Percentiles rank a stretch among this genome's conserved stretches.
phyloP scores from a whole-genome alignment of 2,797 vertebrate species.

The Thunnus albacares region DNA sequence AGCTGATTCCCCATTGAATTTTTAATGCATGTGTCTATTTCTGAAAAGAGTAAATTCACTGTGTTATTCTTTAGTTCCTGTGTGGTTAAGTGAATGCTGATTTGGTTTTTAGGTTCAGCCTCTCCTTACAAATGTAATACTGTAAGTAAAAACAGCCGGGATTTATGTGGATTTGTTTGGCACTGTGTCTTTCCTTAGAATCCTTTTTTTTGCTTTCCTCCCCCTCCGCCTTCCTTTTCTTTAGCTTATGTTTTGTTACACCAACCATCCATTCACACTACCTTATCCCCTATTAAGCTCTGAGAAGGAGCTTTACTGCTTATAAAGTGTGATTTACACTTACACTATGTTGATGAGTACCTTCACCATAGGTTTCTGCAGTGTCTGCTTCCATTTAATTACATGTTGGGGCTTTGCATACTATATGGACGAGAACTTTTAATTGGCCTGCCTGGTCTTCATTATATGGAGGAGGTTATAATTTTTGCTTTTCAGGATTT shows the following conservation, averaged over 20 bases:
- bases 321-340: constrained; percentile 43
- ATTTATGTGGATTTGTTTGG: constrained; percentile 43
- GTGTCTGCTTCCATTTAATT: constrained; percentile 38
- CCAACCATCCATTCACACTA: constrained; percentile 11
- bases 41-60: constrained; percentile 28
- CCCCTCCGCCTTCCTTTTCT: constrained; percentile 9
- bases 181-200: constrained; percentile 20
- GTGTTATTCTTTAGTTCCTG: constrained; percentile 16
- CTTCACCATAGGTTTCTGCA: constrained; percentile 18
- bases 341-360: constrained; percentile 5
- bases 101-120: constrained; percentile 32
- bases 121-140: constrained; percentile 30
- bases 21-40: constrained; percentile 16
- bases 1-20: constrained; percentile 8
- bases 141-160: constrained; percentile 3
- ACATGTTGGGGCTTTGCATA: constrained; percentile 19
- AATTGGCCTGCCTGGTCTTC: constrained; percentile 49
- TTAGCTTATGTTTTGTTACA: constrained; percentile 24
- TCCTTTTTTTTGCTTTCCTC: neutral
- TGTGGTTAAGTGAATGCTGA: constrained; percentile 32
- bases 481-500: constrained; percentile 19
- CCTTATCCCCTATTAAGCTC: constrained; percentile 37
- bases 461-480: constrained; percentile 40
- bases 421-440: constrained; percentile 28
- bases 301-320: constrained; percentile 11